These are phyloP conservation scores for Drosophila serrata DNA, from an alignment of 1,140 invertebrate genomes.

Conservation along the genomic window DNA sequence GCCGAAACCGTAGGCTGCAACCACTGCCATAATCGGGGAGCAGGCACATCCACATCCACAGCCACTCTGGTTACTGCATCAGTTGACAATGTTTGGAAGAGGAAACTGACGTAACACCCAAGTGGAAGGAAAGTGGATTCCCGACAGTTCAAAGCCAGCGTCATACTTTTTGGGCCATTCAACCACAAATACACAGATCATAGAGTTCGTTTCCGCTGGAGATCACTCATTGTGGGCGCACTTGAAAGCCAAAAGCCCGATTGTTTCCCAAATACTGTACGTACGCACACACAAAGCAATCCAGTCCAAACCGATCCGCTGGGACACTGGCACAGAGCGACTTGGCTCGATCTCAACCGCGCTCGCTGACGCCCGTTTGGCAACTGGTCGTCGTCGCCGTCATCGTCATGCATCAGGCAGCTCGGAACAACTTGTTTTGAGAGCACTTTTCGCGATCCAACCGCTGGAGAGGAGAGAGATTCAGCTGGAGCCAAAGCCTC, in stretches of 20 bases:
- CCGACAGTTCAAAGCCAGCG: not conserved
- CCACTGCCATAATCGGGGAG: conserved; percentile 31
- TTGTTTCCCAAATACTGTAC: conserved; percentile 27
- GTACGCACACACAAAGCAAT: conserved; percentile 45
- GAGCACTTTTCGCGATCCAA: conserved; percentile 23
- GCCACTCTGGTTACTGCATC: conserved; percentile 15
- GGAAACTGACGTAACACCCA: conserved; percentile 41
- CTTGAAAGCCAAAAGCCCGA: conserved; percentile 20
- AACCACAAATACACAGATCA: conserved; percentile 11
- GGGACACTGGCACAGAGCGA: conserved; percentile 9
- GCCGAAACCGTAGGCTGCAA: conserved; percentile 42
- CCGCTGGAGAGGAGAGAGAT: conserved; percentile 35
- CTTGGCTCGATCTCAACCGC: conserved; percentile 54
- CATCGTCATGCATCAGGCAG: conserved; percentile 44
- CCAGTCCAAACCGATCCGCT: conserved; percentile 19
- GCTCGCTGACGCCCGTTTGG: conserved; percentile 70
- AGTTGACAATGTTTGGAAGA: conserved; percentile 26
- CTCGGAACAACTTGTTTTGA: conserved; percentile 48
- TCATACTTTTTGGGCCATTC: not conserved
- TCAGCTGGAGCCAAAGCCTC: conserved; percentile 12
- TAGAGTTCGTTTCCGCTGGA: conserved; percentile 22
- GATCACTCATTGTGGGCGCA: conserved; percentile 32
- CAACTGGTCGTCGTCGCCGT: conserved; percentile 57
- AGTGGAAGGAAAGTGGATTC: conserved; percentile 12
- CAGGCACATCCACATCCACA: not conserved